Base-by-base conservation (phyloP, 2,113 vertebrate genomes). In the Rissa tridactyla region DNA sequence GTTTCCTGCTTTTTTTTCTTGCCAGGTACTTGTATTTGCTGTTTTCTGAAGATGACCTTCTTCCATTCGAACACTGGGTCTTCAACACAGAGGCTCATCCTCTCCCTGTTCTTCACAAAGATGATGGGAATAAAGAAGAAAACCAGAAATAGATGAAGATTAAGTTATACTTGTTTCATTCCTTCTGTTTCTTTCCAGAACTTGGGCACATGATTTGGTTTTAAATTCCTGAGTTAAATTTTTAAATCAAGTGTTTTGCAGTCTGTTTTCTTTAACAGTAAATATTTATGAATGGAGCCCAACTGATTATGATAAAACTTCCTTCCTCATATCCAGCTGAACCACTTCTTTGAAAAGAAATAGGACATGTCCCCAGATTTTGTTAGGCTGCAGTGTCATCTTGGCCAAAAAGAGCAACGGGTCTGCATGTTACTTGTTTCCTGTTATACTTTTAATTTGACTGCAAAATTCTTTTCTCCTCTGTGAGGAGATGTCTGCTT, bases 11-110 rank as follows among this genome's bases (percentile, higher is more conserved):
- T 92, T 95, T 95, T 95, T 94, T 90, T 61, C 72, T 91, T 89
- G 46, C 65, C 94, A 99, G 99, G 92, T 99, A 99, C 85, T 97
- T 99, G 79, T 99, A 99, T 97, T 98, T 99, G 96, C 98, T 99
- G 82, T 99, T 99, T 98, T 99, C 99, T 6, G 99, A 99, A 15
- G 99, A 99, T n/a, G 99, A 99, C 94, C 98, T 99, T 90, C 98
- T 99, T 78, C 98, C 99, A 13, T 98, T 99, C 23, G 99, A 99
- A 52, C 98, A 99, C 73, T 99, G 99, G 99, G 98, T 99, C 89
- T 99, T 99, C 96, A 99, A 99, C 97, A 99, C 99, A 0, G 99
- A 99, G 97, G 99, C 99, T 25, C 99, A 99, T 94, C 99, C 99
- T 42, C 98, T 99, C 80, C 99, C 99, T 25, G 26, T 99, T 90